These are phyloP conservation scores for Schrankia costaestrigalis DNA, from an alignment of 2,888 invertebrate species.

Conservation along the genomic window DNA sequence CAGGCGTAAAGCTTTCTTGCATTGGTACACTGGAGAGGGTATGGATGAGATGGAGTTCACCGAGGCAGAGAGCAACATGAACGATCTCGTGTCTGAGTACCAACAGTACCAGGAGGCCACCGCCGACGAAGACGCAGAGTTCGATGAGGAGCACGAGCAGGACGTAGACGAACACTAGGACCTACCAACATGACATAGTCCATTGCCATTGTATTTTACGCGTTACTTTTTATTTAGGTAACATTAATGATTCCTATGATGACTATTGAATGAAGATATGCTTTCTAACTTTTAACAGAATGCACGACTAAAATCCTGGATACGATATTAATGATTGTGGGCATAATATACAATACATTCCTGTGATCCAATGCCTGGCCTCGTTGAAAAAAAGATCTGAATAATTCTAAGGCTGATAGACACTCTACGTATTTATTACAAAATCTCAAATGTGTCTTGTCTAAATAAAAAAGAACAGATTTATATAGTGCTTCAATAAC, in stretches of 20 bases:
- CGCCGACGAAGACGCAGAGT: constrained; percentile 90
- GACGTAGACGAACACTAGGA: constrained; percentile 82
- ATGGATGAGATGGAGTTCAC: constrained; percentile 97
- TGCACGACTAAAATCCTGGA: constrained; percentile 68
- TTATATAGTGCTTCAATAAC: constrained; percentile 71
- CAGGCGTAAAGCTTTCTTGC: constrained; percentile 97
- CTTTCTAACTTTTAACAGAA: constrained; percentile 79
- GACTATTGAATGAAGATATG: constrained; percentile 61
- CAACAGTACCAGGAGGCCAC: constrained; percentile 96
- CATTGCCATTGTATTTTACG: constrained; percentile 67
- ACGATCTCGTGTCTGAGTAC: constrained; percentile 93
- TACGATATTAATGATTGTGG: constrained; percentile 52
- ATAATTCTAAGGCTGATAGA: constrained; percentile 68
- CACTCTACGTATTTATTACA: constrained; percentile 54
- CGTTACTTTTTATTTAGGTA: constrained; percentile 66
- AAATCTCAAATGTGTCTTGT: constrained; percentile 52
- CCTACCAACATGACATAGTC: constrained; percentile 42
- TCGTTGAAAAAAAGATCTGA: constrained; percentile 67
- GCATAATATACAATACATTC: constrained; percentile 59
- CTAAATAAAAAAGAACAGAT: constrained; percentile 46
- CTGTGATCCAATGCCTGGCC: constrained; percentile 53
- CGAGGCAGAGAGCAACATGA: constrained; percentile 97
- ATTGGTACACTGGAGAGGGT: constrained; percentile 97
- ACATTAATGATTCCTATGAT: constrained; percentile 70
- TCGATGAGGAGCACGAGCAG: constrained; percentile 88